Base-by-base conservation (phyloP, 1,140 invertebrate species). In the Brachionus paranguensis region DNA sequence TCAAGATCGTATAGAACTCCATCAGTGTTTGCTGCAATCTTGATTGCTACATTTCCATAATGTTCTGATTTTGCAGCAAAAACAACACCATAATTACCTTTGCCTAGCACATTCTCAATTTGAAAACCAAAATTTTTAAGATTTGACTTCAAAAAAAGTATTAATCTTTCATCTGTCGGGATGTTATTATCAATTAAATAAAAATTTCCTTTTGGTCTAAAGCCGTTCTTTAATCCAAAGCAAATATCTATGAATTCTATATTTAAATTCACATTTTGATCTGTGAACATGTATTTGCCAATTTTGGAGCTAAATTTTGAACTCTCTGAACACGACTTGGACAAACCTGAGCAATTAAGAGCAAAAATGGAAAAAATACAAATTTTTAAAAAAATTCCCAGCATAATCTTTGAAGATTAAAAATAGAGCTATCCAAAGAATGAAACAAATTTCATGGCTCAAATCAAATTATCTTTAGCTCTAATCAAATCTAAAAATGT, bases 31-130 rank as follows among this genome's bases (percentile, higher is more conserved):
- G 72, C 41, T 53, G 72, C 72, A 37, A 76, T 50, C 53, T 76
- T 76, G 12, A 76, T 76, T 50, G 72, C 72, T 24, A 76, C 72
- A 76, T 76, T 76, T 76, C 72, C 72, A 27, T 76, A 76, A 33
- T 76, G n/a, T 6, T 50, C 45, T 27, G 72, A 76, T 27, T 76
- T 76, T 27, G 43, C 72, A 20, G 72, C 41, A 76, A 76, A 76
- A 27, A 76, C 72, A 27, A 76, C 43, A 3, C 72, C 72, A 76
- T 76, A 76, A 29, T 76, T 76, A 10, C 72, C 72, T 50, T 76
- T 76, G 11, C 72, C 72, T 29, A 76, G n/a, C 8, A 76, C 72
- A 53, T 76, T 76, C 0, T 76, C 72, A 3, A 76, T 20, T 27
- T 47, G 17, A 76, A 24, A 76, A 14, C 72, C 72, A 50, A 76